Evolutionary conservation across 2,888 invertebrate species (phyloP), one percentile per base, ranked within the genome.

Genomic region (Leptothorax acervorum): DNA sequence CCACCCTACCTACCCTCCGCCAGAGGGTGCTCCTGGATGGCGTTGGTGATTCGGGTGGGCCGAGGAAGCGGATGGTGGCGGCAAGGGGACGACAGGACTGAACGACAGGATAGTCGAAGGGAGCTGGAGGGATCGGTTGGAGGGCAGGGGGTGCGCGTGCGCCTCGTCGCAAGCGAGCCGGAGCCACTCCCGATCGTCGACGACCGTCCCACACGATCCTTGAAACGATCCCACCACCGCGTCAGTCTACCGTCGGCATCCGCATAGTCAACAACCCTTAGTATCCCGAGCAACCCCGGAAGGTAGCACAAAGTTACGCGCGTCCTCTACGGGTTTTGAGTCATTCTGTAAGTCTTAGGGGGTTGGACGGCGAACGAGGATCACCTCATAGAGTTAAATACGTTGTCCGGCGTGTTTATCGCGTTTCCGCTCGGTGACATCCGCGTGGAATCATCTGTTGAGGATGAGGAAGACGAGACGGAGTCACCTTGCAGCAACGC

Each of bases 171-270:
- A 57, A 74, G 63, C 86, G 75, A 87, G 86, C 84, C 83, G 73
- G 87, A 88, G 91, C 91, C 92, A 92, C 90, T 90, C 92, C 92
- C 92, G 92, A 90, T 91, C 89, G 90, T 83, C 88, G 87, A 90
- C 88, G 90, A 89, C 86, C 89, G 90, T 91, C 91, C 89, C 91
- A 90, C 90, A 90, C 87, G 91, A 88, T 89, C 89, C 89, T 87
- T 89, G 85, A 86, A 79, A 89, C 88, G 91, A 90, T 90, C 91
- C 92, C 89, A 90, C 90, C 90, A 90, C 89, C 91, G 92, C 91
- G 92, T 94, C 94, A 94, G 94, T 94, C 93, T 92, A 90, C 92
- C 93, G 93, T 92, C 94, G 93, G 94, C 94, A 93, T 92, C 92
- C 93, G 94, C 91, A 92, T 91, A 92, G 92, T 88, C 91, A 90